These are phyloP conservation scores for Eulemur coronatus DNA, from an alignment of 2,797 vertebrate genomes.

Conservation along the genomic window DNA sequence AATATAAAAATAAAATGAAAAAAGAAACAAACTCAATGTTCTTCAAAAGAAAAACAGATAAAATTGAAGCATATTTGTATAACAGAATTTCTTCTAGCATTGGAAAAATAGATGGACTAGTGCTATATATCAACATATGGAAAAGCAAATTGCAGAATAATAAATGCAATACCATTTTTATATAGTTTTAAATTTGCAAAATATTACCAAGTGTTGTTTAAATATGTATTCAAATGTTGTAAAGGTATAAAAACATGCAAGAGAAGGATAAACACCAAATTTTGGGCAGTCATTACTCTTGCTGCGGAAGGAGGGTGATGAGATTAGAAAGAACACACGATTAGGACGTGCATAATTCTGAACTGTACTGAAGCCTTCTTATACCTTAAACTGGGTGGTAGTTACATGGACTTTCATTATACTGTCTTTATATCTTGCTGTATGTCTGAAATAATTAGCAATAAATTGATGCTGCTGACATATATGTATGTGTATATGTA, in stretches of 20 bases:
- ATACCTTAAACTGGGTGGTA: background rate
- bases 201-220: background rate
- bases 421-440: background rate
- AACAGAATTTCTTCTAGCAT: background rate
- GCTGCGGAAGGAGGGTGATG: no score
- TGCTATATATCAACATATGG: accelerated
- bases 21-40: background rate
- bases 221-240: background rate
- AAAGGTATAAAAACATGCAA: background rate
- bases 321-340: accelerated
- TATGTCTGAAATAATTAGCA: background rate
- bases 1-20: background rate
- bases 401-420: accelerated
- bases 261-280: background rate
- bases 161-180: background rate
- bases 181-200: background rate
- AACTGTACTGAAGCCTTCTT: background rate
- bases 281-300: background rate
- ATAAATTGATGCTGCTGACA: background rate
- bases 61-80: background rate
- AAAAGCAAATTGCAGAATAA: background rate
- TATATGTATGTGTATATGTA: accelerated
- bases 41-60: background rate
- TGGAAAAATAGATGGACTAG: no score
- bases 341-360: accelerated